These are phyloP conservation scores for Lineus longissimus DNA, from an alignment of 1,140 invertebrate genomes.

Conservation along the genomic window DNA sequence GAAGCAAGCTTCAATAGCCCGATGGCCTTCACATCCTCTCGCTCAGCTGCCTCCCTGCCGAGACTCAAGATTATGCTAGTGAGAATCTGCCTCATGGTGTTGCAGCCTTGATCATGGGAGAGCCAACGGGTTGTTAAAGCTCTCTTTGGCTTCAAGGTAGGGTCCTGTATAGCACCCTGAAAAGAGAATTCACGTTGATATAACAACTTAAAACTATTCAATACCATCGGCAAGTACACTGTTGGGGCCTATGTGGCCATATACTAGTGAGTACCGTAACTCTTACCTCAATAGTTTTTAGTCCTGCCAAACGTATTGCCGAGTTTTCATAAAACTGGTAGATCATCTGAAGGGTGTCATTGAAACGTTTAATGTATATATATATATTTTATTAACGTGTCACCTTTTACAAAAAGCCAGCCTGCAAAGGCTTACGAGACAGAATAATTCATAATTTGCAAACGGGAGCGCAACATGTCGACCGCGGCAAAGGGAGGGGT, in stretches of 20 bases:
- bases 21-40: background rate
- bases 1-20: background rate
- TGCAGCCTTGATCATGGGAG: background rate
- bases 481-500: no score
- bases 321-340: slow-evolving; percentile 1
- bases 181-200: no score
- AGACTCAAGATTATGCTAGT: background rate
- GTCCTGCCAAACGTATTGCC: slow-evolving; percentile 3
- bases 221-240: no score
- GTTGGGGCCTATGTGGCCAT: no score
- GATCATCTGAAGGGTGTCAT: background rate
- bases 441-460: no score
- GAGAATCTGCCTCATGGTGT: background rate
- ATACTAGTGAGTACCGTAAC: background rate
- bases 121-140: slow-evolving; percentile 4
- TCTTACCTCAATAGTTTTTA: background rate
- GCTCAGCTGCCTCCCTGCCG: background rate
- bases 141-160: background rate
- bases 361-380: background rate
- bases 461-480: no score
- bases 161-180: background rate
- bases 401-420: no score
- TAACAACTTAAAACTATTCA: no score
- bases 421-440: no score
- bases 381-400: no score